Conservation (phyloP, 2,888 invertebrate species). For the Epirrhoe alternata region DNA sequence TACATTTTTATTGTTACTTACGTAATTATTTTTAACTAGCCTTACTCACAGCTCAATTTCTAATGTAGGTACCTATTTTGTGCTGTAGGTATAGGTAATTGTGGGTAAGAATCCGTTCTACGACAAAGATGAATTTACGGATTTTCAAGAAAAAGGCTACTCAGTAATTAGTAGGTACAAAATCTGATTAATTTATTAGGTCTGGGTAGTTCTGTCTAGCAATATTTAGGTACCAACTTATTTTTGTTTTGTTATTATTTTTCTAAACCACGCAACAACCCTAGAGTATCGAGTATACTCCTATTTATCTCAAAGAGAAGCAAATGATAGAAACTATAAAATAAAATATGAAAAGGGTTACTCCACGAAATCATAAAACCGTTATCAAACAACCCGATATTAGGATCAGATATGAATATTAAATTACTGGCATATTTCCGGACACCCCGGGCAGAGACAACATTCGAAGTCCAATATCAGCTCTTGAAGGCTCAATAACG, state of each 20-base stretch:
- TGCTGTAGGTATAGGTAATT: too few species aligned
- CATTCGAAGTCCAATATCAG: constrained; percentile 67
- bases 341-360: constrained; percentile 21
- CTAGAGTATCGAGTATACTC: background rate
- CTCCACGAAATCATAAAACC: constrained; percentile 33
- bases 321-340: constrained; percentile 24
- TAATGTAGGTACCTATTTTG: too few species aligned
- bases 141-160: too few species aligned
- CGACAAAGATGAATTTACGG: too few species aligned
- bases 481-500: constrained; percentile 68
- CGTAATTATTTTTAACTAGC: too few species aligned
- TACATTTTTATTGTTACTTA: too few species aligned
- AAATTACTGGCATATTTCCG: constrained; percentile 55
- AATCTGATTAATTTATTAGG: background rate
- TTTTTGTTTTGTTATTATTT: background rate
- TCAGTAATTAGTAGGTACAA: background rate
- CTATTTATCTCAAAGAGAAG: constrained; percentile 18
- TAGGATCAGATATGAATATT: constrained; percentile 60
- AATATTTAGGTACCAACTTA: background rate
- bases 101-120: too few species aligned
- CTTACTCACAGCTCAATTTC: too few species aligned
- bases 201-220: background rate
- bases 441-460: constrained; percentile 53
- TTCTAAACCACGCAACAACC: background rate
- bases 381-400: constrained; percentile 40